Base-by-base conservation (phyloP, 2,797 vertebrate genomes). In the Mus spretus region DNA sequence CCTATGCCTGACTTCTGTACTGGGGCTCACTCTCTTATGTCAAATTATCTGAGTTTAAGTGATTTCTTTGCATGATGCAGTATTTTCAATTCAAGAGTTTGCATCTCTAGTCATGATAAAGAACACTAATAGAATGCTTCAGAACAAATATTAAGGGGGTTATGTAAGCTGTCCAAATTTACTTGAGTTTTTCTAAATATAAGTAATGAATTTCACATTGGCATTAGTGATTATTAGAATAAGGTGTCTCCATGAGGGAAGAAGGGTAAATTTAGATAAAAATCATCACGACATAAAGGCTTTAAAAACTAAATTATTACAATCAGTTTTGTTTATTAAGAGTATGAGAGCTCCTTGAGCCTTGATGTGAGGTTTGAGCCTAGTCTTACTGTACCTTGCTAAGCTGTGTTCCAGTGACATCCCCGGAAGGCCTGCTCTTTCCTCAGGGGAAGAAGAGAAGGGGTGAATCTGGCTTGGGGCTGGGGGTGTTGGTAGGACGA, bases 31-130 rank as follows among this genome's bases (percentile, higher is more conserved):
- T 59, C 44, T 55, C 2, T 70, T 83, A 95, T 37, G 70, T 61
- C 88, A 92, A 89, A 89, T 90, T 74, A 91, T 14, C 9, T 57
- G 94, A 95, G 78, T 94, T 94, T 74, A 95, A 95, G 72, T 92
- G 55, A 70, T 61, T 87, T 63, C 13, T 65, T 80, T 81, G 90
- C 63, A 19, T 86, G 84, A 77, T 28, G 22, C 2, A 90, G 55
- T 53, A 96, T 82, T 97, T 72, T 47, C 89, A 93, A 94, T 70
- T 90, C 61, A 92, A 70, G 50, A 17, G 3, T 63, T 95, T 57
- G 2, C 26, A 81, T 70, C 82, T 91, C 57, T 72, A 78, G 15
- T 83, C 59, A 95, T 63, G 47, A 82, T 81, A 91, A 83, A 50
- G 47, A 53, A 91, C 80, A 9, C 28, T 77, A 90, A 91, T 10